Percentiles rank a stretch among this genome's conserved stretches.
These are phyloP conservation scores for Lepeophtheirus nordmannii DNA, from an alignment of 2,888 invertebrate species.

Conservation along the genomic window DNA sequence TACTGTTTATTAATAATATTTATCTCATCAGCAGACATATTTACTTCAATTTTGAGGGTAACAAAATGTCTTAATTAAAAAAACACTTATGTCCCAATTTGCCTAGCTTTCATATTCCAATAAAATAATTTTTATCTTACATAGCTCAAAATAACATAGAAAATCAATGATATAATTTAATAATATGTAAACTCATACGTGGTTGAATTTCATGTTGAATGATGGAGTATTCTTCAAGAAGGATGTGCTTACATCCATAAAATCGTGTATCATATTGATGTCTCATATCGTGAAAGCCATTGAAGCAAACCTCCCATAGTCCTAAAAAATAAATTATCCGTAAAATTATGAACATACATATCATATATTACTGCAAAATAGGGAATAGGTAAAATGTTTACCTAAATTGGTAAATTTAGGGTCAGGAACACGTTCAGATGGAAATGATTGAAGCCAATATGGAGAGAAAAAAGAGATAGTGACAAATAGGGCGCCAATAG, in stretches of 20 bases:
- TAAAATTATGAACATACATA: neutral
- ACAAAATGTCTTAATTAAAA: neutral
- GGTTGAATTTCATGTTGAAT: slow-evolving; percentile 76
- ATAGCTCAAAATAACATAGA: neutral
- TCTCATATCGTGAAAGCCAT: slow-evolving; percentile 67
- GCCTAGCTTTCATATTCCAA: neutral
- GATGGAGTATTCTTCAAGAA: slow-evolving; percentile 89
- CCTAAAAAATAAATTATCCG: slow-evolving; percentile 42
- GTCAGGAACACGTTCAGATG: slow-evolving; percentile 40
- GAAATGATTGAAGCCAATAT: slow-evolving; percentile 31
- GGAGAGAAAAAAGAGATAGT: slow-evolving; percentile 32
- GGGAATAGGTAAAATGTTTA: slow-evolving; percentile 36
- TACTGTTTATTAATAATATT: neutral
- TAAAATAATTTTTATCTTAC: neutral
- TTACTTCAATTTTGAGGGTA: no score
- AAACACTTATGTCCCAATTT: neutral
- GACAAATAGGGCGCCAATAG: slow-evolving; percentile 26
- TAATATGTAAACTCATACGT: slow-evolving; percentile 37
- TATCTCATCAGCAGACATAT: no score
- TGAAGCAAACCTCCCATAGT: slow-evolving; percentile 86
- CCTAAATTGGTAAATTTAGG: slow-evolving; percentile 67
- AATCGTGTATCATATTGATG: slow-evolving; percentile 61
- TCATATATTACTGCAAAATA: neutral
- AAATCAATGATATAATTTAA: neutral
- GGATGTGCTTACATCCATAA: slow-evolving; percentile 88